Base-by-base conservation (phyloP, 35 echinoderm and acorn worm species). In the Lytechinus variegatus region DNA sequence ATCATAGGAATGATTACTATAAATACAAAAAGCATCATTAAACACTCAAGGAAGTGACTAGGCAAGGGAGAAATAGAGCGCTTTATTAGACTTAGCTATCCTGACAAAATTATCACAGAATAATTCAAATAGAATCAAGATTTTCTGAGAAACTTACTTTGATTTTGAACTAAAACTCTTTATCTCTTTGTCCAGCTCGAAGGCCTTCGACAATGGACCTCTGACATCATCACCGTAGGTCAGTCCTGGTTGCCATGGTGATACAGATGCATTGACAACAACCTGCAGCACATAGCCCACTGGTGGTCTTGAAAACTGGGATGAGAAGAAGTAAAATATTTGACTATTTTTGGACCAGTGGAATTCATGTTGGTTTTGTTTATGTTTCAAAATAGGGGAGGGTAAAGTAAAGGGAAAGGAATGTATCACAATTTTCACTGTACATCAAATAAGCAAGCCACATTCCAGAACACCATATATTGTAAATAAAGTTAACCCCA, bases 251-350 rank as follows among this genome's bases (percentile, higher is more conserved):
- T 98, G 97, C 98, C 98, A 99, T 87, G 98, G 98, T 91, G 87
- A 97, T 55, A 99, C 98, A 28, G 96, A 95, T 89, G 98, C 95
- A 94, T 98, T 99, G 13, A 99, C 94, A 89, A 98, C 94, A 87
- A 99, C 95, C 72, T 99, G 98, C 44, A 97, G 96, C 52, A 99
- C 94, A 86, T 97, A 99, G 21, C 97, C 98, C 3, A 99, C 94
- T 71, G 98, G 98, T 10, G 98, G 95, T 56, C 97, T 95, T 11
- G 96, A 97, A 96, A 98, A 99, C 98, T 99, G 86, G 14, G 53
- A 93, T 57, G 53, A 93, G 16, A 93, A 57, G 33, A 55, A 14
- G 53, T 24, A 55, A 44, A 93, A 93, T 56, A 13, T 16, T 93
- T 93, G 11, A 53, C 10, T 54, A n/a, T 19, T 44, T 44, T 44